phyloP scores from a whole-genome alignment of 2,113 vertebrate species.

The Cricetomys ansorgei region DNA sequence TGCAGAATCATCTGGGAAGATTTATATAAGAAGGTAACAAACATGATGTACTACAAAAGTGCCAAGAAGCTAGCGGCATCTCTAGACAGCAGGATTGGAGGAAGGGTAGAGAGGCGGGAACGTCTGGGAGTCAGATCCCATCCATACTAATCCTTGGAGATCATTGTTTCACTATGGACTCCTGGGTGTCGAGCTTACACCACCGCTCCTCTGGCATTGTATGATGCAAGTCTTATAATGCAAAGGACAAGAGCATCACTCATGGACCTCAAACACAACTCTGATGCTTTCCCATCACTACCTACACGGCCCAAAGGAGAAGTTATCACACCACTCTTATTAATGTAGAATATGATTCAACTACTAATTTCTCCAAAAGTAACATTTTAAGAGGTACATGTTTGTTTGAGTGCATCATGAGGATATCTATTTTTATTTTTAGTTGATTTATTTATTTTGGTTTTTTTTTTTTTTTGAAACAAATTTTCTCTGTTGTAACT shows the following conservation, averaged over 20 bases:
- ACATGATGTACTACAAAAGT: background rate
- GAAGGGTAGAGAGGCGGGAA: background rate
- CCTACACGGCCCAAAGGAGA: background rate
- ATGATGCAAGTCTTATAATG: background rate
- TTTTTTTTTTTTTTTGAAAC: too few relatives aligned
- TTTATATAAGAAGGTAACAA: background rate
- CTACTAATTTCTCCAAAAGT: background rate
- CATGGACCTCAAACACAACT: background rate
- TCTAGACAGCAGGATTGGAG: background rate
- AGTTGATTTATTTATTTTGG: too few relatives aligned
- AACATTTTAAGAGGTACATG: background rate
- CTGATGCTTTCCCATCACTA: background rate
- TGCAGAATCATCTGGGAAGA: background rate
- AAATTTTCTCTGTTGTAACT: too few relatives aligned
- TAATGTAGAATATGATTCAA: background rate
- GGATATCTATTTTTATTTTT: background rate
- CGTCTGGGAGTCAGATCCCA: background rate
- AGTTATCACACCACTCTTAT: background rate
- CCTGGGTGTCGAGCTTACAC: too few relatives aligned
- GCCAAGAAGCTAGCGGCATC: background rate
- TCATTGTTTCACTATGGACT: background rate
- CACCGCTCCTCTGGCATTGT: rapidly evolving
- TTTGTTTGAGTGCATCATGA: background rate
- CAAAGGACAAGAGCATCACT: background rate
- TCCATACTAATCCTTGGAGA: background rate